Conservation (phyloP, 1,140 invertebrate species). For the Streblospio benedicti region DNA sequence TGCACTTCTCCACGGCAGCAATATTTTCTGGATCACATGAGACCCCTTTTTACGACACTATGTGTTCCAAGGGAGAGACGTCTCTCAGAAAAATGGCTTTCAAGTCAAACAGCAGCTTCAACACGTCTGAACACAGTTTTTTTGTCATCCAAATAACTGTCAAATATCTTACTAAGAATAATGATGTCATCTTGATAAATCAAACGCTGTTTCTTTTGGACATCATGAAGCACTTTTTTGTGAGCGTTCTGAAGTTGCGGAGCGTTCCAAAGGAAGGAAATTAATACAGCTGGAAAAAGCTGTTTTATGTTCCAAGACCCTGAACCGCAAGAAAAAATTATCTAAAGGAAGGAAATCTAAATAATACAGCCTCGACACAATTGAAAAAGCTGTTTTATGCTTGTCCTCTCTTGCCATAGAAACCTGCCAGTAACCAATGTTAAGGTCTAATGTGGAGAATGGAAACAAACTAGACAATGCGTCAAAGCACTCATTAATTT, state of each 20-base stretch:
- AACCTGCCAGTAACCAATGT: conserved; percentile 31
- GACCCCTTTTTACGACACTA: conserved; percentile 15
- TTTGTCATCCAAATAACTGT: conserved; percentile 13
- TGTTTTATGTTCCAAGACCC: too few relatives aligned
- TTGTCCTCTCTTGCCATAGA: conserved; percentile 29
- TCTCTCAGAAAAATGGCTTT: conserved; percentile 15
- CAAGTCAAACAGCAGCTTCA: conserved; percentile 19
- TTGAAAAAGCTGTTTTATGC: conserved; percentile 35
- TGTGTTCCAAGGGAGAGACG: conserved; percentile 18
- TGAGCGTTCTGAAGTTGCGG: conserved; percentile 26
- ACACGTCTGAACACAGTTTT: conserved; percentile 19
- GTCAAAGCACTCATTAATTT: conserved; percentile 29
- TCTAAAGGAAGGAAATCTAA: conserved; percentile 27
- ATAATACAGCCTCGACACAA: conserved; percentile 18
- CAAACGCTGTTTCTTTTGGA: conserved; percentile 10
- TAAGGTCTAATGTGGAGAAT: conserved; percentile 39
- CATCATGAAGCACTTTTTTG: conserved; percentile 24
- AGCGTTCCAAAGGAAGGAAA: conserved; percentile 25
- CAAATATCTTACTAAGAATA: conserved; percentile 14
- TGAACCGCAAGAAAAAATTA: too few relatives aligned
- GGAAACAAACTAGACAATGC: conserved; percentile 16
- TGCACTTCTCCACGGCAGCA: conserved; percentile 33
- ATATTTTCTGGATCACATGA: conserved; percentile 33
- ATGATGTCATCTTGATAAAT: conserved; percentile 29
- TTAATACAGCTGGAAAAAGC: too few relatives aligned